phyloP scores from a whole-genome alignment of 1,140 invertebrate species.

The Aphelinus certus region DNA sequence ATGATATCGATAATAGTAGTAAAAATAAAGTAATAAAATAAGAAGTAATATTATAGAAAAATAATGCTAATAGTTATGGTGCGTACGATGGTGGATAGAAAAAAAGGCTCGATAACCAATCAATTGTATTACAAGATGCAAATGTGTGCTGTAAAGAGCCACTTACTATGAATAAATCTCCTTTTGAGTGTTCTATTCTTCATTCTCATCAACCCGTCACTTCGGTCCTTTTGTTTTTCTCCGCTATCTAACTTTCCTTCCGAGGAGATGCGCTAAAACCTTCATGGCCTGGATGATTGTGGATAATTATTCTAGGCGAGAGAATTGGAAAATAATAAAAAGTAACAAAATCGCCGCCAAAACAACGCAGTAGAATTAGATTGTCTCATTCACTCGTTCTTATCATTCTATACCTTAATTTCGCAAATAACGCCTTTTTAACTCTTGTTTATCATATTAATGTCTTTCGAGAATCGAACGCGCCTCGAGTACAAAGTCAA shows the following conservation, averaged over 20 bases:
- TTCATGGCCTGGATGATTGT: background rate
- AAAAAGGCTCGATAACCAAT: conserved; percentile 28
- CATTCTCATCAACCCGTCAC: conserved; percentile 23
- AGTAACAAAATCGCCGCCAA: conserved; percentile 31
- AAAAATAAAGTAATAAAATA: conserved; percentile 28
- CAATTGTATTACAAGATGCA: conserved; percentile 28
- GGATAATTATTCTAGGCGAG: conserved; percentile 16
- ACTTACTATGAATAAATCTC: conserved; percentile 8
- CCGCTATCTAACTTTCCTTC: conserved; percentile 3
- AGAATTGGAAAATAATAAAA: conserved; percentile 34
- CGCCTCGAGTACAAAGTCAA: conserved; percentile 41
- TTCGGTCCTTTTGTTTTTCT: conserved; percentile 28
- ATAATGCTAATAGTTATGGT: conserved; percentile 27
- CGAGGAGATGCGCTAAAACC: conserved; percentile 10
- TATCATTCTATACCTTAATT: conserved; percentile 26
- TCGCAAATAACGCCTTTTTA: conserved; percentile 36
- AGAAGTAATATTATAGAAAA: conserved; percentile 25
- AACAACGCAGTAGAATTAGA: conserved; percentile 19
- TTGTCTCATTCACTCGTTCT: conserved; percentile 26
- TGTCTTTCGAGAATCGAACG: conserved; percentile 35
- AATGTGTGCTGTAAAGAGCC: conserved; percentile 22
- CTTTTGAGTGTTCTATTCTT: background rate
- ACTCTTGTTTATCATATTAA: conserved; percentile 19
- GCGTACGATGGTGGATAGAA: conserved; percentile 24
- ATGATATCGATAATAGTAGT: conserved; percentile 26